Base-by-base conservation (phyloP, 2,797 vertebrate genomes). In the Myripristis jacobus region DNA sequence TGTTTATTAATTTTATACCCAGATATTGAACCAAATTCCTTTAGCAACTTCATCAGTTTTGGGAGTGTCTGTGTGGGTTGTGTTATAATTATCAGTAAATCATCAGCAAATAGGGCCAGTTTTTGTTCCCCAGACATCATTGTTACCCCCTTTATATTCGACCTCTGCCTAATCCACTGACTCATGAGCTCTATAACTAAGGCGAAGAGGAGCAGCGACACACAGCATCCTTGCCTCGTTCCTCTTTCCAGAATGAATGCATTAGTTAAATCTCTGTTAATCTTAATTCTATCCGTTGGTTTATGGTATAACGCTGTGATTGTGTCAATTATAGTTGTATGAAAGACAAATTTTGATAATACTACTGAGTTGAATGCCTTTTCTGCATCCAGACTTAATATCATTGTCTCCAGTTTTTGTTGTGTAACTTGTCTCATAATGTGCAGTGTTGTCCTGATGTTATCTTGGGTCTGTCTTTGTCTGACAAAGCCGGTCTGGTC, bases 401-500 rank as follows among this genome's bases (percentile, higher is more conserved):
- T 36, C 0, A 51, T 2, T 10, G 44, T 6, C 29, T 60, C 27
- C 11, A 68, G 10, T 31, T n/a, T 57, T 15, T 70, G 4, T 18
- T 66, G 21, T 21, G 18, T 52, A 6, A 60, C 19, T 18, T 72
- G 59, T 38, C 36, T 58, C 18, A 73, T 53, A 53, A 73, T 13
- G 2, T 76, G 68, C 6, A 80, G 8, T 56, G 67, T 53, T 58
- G 22, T 47, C 16, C 72, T 72, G n/a, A 68, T 64, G n/a, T 55
- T 79, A 4, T 81, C 60, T 2, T 75, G 54, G 9, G 75, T 67
- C 48, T 79, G 73, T 25, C 73, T 67, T 31, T 70, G 22, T 11
- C 25, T 16, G 0, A 84, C 25, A 27, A 79, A 80, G 2, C 70
- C 77, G 1, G 70, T 77, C n/a, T 83, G 70, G 51, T 41, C 56